Percentiles rank a stretch among this genome's conserved stretches.
phyloP scores from a whole-genome alignment of 2,888 invertebrate genomes.

The Julus scanicus region DNA sequence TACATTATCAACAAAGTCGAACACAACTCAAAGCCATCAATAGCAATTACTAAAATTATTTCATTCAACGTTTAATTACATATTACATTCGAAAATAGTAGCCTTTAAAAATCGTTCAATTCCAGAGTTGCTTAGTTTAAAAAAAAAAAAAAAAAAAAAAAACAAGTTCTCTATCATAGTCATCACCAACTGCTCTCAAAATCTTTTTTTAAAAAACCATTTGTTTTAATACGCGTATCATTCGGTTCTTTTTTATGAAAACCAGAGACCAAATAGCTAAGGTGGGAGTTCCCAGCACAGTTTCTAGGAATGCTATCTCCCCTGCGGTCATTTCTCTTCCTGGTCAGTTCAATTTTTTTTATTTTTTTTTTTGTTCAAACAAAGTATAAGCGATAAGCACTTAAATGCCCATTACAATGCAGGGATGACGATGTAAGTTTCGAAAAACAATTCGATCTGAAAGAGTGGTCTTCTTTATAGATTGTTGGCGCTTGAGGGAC shows the following conservation, averaged over 20 bases:
- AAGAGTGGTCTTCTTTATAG: conserved; percentile 15
- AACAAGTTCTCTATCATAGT: too few relatives aligned
- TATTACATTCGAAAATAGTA: too few relatives aligned
- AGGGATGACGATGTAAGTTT: neutral
- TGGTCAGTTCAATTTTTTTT: neutral
- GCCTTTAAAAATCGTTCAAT: too few relatives aligned
- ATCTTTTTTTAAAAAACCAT: too few relatives aligned
- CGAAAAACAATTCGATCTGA: neutral
- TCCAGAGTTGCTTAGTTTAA: too few relatives aligned
- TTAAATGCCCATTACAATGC: conserved; percentile 21
- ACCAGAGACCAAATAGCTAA: neutral
- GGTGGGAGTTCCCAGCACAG: conserved; percentile 2
- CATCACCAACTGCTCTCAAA: too few relatives aligned
- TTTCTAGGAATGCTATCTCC: conserved; percentile 18
- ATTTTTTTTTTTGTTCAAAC: neutral
- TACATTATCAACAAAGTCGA: too few relatives aligned
- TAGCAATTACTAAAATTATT: too few relatives aligned
- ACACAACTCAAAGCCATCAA: too few relatives aligned
- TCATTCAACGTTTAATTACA: too few relatives aligned
- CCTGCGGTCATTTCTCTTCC: conserved; percentile 33
- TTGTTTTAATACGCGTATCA: neutral
- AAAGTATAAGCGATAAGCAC: conserved; percentile 6
- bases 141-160: too few relatives aligned
- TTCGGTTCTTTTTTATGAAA: neutral
- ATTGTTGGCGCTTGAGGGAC: neutral